phyloP scores from a whole-genome alignment of 2,113 vertebrate genomes.

The Chinchilla lanigera region DNA sequence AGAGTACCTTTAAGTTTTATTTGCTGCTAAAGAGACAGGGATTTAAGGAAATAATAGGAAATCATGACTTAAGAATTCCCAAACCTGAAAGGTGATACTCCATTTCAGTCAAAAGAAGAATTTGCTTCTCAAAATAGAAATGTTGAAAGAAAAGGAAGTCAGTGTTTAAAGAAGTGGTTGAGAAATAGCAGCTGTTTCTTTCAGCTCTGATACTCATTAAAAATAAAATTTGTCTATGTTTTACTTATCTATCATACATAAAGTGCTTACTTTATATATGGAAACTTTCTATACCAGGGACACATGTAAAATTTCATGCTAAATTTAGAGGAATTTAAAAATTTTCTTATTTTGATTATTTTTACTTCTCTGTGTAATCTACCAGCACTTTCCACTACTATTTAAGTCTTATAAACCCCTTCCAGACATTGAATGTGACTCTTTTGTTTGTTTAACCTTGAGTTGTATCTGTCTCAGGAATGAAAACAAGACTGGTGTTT shows the following conservation, averaged over 20 bases:
- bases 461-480: slow-evolving; percentile 65
- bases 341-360: slow-evolving; percentile 23
- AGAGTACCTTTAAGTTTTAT: neutral
- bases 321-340: slow-evolving; percentile 1
- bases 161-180: slow-evolving; percentile 58
- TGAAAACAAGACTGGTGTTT: slow-evolving; percentile 75
- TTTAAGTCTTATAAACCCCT: slow-evolving; percentile 47
- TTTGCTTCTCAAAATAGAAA: slow-evolving; percentile 69
- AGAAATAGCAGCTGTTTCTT: slow-evolving; percentile 68
- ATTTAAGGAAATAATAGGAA: slow-evolving; percentile 50
- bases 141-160: slow-evolving; percentile 71
- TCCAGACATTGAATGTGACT: slow-evolving; percentile 36
- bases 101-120: slow-evolving; percentile 34
- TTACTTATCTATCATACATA: slow-evolving; percentile 1
- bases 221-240: slow-evolving; percentile 54
- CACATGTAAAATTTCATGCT: neutral
- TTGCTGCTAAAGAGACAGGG: neutral
- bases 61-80: neutral
- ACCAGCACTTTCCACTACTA: neutral
- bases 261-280: slow-evolving; percentile 5
- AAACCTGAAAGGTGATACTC: slow-evolving; percentile 23
- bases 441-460: slow-evolving; percentile 74
- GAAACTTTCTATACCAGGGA: slow-evolving; percentile 7
- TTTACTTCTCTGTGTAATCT: slow-evolving; percentile 7
- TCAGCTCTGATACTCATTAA: slow-evolving; percentile 39